These are phyloP conservation scores for Diadema setosum DNA, from an alignment of 35 echinoderm and acorn worm species.

Conservation along the genomic window DNA sequence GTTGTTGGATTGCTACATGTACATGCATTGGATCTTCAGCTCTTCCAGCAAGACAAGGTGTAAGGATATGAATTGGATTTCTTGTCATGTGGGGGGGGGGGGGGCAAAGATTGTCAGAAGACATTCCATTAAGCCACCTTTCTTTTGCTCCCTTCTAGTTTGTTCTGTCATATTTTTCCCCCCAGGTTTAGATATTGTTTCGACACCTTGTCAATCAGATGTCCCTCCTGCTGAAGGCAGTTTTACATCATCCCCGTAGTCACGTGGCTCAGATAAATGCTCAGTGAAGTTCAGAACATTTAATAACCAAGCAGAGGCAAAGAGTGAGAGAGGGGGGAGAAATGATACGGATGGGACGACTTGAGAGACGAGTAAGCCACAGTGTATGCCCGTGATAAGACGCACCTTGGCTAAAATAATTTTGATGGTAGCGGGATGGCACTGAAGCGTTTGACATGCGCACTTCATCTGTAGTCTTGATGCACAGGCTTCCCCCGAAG, in stretches of 20 bases:
- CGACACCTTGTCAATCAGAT: background rate
- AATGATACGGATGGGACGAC: too few relatives aligned
- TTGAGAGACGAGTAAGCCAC: too few relatives aligned
- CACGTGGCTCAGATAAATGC: background rate
- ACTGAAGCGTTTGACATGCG: background rate
- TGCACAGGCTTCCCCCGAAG: too few relatives aligned
- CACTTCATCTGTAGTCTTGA: too few relatives aligned
- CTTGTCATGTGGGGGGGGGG: background rate
- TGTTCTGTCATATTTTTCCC: too few relatives aligned
- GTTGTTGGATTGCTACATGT: too few relatives aligned
- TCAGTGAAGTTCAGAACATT: too few relatives aligned
- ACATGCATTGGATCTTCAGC: too few relatives aligned
- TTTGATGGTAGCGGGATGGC: background rate
- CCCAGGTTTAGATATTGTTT: background rate
- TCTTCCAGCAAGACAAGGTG: background rate
- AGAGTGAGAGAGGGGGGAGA: too few relatives aligned
- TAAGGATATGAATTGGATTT: background rate
- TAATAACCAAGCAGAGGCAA: too few relatives aligned
- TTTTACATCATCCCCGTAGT: background rate
- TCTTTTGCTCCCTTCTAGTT: background rate
- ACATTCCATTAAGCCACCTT: background rate
- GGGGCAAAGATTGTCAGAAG: background rate
- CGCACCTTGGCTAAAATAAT: constrained; percentile 21
- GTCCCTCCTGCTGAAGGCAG: background rate
- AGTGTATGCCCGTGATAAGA: background rate